Percentiles rank a stretch among this genome's conserved stretches.
Conservation (phyloP, 1,140 invertebrate genomes). For the Ceratina australensis region DNA sequence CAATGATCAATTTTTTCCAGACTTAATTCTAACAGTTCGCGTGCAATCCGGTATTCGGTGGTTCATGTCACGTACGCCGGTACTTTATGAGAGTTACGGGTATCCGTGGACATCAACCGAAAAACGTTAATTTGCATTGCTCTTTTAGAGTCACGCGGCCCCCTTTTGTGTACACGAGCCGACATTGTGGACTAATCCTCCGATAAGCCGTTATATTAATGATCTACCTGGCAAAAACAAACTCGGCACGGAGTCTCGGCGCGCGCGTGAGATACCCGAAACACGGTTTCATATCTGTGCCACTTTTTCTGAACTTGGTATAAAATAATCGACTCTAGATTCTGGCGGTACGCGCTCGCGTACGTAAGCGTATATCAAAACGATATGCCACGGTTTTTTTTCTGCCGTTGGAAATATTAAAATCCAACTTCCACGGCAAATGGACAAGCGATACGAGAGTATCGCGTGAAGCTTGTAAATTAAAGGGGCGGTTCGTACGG, state of each 20-base stretch:
- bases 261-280: neutral
- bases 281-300: constrained; percentile 46
- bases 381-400: constrained; percentile 24
- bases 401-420: constrained; percentile 23
- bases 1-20: no score
- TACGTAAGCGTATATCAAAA: constrained; percentile 44
- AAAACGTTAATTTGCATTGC: constrained; percentile 60
- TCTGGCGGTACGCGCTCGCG: constrained; percentile 2
- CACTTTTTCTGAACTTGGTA: constrained; percentile 51
- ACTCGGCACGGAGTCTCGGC: constrained; percentile 6
- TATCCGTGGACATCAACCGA: neutral
- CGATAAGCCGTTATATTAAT: constrained; percentile 65
- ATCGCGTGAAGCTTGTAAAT: no score
- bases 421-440: neutral
- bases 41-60: constrained; percentile 37
- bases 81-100: neutral
- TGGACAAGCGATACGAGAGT: no score
- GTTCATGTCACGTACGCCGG: constrained; percentile 39
- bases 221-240: constrained; percentile 52
- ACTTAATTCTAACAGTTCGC: constrained; percentile 22
- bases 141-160: constrained; percentile 41
- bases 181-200: constrained; percentile 44
- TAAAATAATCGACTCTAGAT: constrained; percentile 57
- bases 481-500: no score
- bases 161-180: constrained; percentile 2